Evolutionary conservation across 2,888 invertebrate species (phyloP), one percentile per base, ranked within the genome.

Genomic region (Eupithecia vulgata): DNA sequence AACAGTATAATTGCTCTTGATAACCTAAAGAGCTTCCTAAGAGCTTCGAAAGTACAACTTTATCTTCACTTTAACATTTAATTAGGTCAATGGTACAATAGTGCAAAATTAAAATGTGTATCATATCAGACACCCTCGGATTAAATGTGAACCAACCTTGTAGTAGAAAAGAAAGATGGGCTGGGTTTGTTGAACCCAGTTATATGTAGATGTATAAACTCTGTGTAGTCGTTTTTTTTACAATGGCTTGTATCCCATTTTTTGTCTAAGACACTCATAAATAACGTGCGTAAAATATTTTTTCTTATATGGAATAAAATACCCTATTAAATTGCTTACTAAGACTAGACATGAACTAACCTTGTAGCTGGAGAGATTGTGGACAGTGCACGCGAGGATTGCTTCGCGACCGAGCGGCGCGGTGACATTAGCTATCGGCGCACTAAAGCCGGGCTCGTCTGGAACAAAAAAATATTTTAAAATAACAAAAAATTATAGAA

Each of bases 321-420:
- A n/a, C n/a, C n/a, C n/a, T n/a, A n/a, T 42, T 42, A 5, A 35
- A 7, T 15, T 45, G 7, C n/a, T 48, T n/a, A 8, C 48, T 48
- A 8, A 72, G 57, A 57, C 45, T 66, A 67, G 59, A 66, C 45
- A 57, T 17, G 67, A 73, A 80, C 81, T 88, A 93, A 98, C 98
- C 96, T 98, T 98, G 87, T 96, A 98, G 25, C 96, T 95, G 73
- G 96, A 96, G 74, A 98, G 95, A 90, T 97, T 97, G 89, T 98
- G 97, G 12, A 98, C 98, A 68, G 96, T 94, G 88, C 98, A 98
- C 67, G 97, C 96, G 69, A 98, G 95, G 69, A 97, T 95, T 8
- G 97, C 98, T 90, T 98, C 98, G 76, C 98, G 95, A 64, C 98
- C 97, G 71, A 98, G 96, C 17, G 98, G 96, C 13, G 96, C 96